Evolutionary conservation across 2,888 invertebrate genomes (phyloP).

Genomic region (Calameuta pallipes): DNA sequence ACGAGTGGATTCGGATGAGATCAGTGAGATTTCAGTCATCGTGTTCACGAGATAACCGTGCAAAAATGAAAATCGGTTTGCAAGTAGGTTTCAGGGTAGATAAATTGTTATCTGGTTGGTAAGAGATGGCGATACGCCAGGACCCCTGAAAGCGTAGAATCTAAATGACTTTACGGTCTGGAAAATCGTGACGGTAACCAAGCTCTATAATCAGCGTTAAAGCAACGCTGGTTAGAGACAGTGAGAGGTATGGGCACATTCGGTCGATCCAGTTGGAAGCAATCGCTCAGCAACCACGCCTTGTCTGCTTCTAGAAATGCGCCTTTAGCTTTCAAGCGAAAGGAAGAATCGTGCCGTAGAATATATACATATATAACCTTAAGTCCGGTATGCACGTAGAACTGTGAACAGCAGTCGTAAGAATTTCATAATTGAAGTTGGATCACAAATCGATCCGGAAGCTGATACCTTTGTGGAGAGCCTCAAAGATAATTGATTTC

Average conservation of each 20-base stretch:
- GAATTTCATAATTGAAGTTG: conserved; percentile 7
- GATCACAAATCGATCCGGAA: background rate
- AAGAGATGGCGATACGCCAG: conserved; percentile 9
- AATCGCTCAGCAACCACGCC: conserved; percentile 47
- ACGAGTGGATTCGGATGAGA: conserved; percentile 17
- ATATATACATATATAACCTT: background rate
- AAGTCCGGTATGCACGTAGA: background rate
- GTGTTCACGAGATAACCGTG: conserved; percentile 11
- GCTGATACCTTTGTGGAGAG: background rate
- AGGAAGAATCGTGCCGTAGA: conserved; percentile 43
- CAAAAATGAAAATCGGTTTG: background rate
- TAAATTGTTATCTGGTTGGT: background rate
- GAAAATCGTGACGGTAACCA: conserved; percentile 56
- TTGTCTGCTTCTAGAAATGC: conserved; percentile 31
- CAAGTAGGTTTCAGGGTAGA: background rate
- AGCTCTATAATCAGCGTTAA: conserved; percentile 49
- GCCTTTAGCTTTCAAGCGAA: conserved; percentile 47
- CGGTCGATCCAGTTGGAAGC: conserved; percentile 42
- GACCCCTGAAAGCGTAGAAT: conserved; percentile 31
- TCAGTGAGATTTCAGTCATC: conserved; percentile 27
- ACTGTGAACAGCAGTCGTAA: background rate
- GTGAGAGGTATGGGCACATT: conserved; percentile 53
- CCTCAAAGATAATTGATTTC: background rate
- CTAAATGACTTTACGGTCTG: conserved; percentile 51
- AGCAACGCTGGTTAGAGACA: conserved; percentile 52